Base-by-base conservation (phyloP, 1,140 invertebrate genomes). In the Drosophila athabasca region DNA sequence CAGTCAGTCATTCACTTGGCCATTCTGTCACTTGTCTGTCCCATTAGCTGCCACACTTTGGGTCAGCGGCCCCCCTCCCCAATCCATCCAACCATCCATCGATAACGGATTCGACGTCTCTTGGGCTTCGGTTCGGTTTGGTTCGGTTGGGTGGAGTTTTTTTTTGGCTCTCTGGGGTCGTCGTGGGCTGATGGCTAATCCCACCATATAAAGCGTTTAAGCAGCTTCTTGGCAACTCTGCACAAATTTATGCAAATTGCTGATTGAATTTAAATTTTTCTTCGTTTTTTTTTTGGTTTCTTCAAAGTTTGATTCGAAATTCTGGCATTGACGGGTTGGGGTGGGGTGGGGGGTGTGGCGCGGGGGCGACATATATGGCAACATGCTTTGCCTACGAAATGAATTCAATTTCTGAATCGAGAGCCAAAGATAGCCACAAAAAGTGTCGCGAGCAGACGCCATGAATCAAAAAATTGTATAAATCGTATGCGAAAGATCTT, bases 381-480 rank as follows among this genome's bases (percentile, higher is more conserved):
- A 87, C 62, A 88, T 55, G 78, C 69, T 46, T 71, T 81, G 82
- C 82, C 82, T 85, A 85, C 82, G 45, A 67, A 85, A 85, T 78
- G 66, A 76, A 70, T 76, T 76, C 51, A 53, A 35, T 69, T 62
- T 51, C 29, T 48, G 48, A 79, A 58, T 35, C 29, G 64, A 39
- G 35, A 39, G 50, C 55, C 64, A 64, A 79, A 71, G 72, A 57
- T 52, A 60, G 78, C 51, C 3, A 64, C 19, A 48, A 9, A 22
- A 31, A 54, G 39, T 31, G 57, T 35, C 54, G 60, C 46, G 46
- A 62, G 35, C 35, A 70, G 62, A 81, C 70, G 73, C 79, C 74
- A 87, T 87, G 82, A 87, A 88, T 88, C 83, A 87, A 88, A 39
- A 39, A 88, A 79, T 88, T 78, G 70, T 88, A 87, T 87, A 78